These are phyloP conservation scores for Cuculus canorus DNA, from an alignment of 2,797 vertebrate species.

Conservation along the genomic window DNA sequence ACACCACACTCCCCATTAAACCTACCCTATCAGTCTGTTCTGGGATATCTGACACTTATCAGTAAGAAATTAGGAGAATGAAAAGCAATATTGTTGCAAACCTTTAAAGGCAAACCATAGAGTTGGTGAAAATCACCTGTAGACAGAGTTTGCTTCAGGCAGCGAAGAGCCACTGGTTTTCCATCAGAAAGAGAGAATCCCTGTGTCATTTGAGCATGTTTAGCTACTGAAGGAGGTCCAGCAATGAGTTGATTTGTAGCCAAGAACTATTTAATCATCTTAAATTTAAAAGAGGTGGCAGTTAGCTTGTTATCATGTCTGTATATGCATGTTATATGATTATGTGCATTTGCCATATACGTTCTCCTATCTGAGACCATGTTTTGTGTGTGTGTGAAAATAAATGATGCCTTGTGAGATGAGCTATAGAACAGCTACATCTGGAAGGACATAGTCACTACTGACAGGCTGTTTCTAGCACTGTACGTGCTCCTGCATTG, in stretches of 20 bases:
- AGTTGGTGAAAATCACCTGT: neutral
- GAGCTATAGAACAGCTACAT: neutral
- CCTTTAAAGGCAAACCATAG: neutral
- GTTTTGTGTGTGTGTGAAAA: neutral
- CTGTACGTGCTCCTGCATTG: neutral
- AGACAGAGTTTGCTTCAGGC: neutral
- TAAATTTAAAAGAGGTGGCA: neutral
- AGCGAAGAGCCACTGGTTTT: neutral
- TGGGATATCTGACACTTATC: neutral
- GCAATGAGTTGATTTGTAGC: neutral
- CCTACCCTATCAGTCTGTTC: neutral
- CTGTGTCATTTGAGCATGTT: neutral
- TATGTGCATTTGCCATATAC: neutral
- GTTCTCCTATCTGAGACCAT: neutral
- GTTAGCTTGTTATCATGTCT: neutral
- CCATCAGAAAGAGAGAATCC: neutral
- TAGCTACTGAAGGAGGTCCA: neutral
- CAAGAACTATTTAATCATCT: neutral
- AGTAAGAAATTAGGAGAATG: neutral
- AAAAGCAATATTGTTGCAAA: neutral
- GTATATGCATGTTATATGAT: neutral
- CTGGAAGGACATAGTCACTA: neutral
- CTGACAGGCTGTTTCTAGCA: neutral
- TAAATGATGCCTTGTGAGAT: neutral
- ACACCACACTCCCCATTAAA: neutral